Evolutionary conservation across 2,797 vertebrate genomes (phyloP).

Genomic region (Garrulus glandarius): DNA sequence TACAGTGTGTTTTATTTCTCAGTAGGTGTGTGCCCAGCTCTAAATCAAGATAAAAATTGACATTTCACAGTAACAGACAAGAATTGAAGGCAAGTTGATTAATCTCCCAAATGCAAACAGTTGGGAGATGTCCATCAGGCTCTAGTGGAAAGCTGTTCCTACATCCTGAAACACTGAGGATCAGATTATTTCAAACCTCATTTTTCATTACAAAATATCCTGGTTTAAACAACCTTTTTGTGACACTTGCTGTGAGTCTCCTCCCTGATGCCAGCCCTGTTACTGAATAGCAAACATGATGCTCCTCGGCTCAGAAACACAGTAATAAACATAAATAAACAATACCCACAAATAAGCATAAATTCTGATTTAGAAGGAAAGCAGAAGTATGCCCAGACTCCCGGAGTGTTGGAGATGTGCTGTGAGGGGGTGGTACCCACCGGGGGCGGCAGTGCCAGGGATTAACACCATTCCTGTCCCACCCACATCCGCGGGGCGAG

Average conservation of each 20-base stretch:
- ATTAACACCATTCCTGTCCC: neutral
- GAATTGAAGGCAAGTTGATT: neutral
- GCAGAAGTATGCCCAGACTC: rapidly evolving
- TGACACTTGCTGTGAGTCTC: neutral
- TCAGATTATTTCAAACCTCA: neutral
- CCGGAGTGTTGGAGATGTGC: rapidly evolving
- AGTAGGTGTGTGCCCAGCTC: neutral
- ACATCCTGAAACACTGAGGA: neutral
- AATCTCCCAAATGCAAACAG: neutral
- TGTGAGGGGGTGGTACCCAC: neutral
- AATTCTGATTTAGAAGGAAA: neutral
- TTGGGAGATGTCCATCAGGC: neutral
- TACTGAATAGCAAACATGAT: rapidly evolving
- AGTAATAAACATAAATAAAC: rapidly evolving
- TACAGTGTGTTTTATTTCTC: neutral
- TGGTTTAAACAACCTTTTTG: neutral
- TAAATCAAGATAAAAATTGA: neutral
- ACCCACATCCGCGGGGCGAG: neutral
- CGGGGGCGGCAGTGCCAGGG: rapidly evolving
- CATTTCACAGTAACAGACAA: neutral
- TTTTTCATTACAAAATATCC: neutral
- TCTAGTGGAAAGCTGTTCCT: neutral
- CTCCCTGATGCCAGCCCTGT: neutral
- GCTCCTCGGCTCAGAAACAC: neutral
- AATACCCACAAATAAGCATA: rapidly evolving